Base-by-base conservation (phyloP, 2,888 invertebrate species). In the Apeira syringaria region DNA sequence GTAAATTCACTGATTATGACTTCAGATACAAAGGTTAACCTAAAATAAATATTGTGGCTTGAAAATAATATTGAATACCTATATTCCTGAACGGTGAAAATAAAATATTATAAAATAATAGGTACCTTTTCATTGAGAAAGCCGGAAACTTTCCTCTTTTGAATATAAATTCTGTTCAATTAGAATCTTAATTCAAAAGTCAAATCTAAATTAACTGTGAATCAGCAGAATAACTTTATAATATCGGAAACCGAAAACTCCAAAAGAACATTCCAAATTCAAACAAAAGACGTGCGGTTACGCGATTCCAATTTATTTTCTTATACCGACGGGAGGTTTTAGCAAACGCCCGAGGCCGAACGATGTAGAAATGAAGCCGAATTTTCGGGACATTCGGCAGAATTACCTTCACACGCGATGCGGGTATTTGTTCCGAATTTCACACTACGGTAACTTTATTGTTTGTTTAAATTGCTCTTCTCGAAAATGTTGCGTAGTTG, bases 341-440 rank as follows among this genome's bases (percentile, higher is more conserved):
- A 12, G 18, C 26, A 43, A 45, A 10, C 25, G 25, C 37, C 36
- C 5, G 18, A 8, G 33, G 46, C 35, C 25, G 17, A 33, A 33
- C 37, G 31, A 18, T 8, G 44, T 24, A 11, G 27, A 44, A 28
- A 46, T 11, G 28, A 25, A n/a, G 22, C 17, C 25, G 26, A 33
- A 38, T 37, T 28, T 45, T 43, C 40, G 13, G 26, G 30, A 43
- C 28, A 34, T 41, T 47, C 34, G 25, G 26, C 12, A 25, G 24
- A 41, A 44, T 46, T 37, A 39, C 42, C 27, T 24, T 22, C 24
- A 7, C 49, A 46, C 36, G 30, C 33, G 28, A 32, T 48, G 9
- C 40, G 30, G 35, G 30, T 49, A 37, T 49, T 50, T 47, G 51
- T 38, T 38, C 26, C 33, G 44, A 44, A 42, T 47, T 45, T 47